Conservation (phyloP, 37 sponge, comb jelly and placozoan species). For the Ephydatia muelleri region DNA sequence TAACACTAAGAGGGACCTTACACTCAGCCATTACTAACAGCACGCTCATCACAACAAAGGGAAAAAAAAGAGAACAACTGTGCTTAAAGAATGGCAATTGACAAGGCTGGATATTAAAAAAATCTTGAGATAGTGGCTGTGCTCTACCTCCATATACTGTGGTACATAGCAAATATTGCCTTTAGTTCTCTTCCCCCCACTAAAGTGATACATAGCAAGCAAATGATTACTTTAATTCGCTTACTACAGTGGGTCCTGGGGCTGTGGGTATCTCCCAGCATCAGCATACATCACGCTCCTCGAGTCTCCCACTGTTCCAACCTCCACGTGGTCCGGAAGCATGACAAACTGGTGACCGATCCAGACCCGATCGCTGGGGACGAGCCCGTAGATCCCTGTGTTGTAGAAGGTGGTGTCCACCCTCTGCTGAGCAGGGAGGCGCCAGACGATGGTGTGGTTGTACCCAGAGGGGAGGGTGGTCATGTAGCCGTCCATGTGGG, state of each 20-base stretch:
- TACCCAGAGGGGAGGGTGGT: slow-evolving; percentile 53
- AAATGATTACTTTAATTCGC: background rate
- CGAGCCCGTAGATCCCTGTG: slow-evolving; percentile 40
- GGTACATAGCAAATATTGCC: too few relatives aligned
- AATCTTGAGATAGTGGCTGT: too few relatives aligned
- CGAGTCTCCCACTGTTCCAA: slow-evolving; percentile 43
- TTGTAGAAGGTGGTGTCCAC: slow-evolving; percentile 64
- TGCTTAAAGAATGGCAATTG: too few relatives aligned
- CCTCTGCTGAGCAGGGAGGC: slow-evolving; percentile 25
- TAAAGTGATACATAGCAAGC: background rate
- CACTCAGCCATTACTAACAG: too few relatives aligned
- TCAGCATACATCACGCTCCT: slow-evolving; percentile 37
- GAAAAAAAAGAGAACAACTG: too few relatives aligned
- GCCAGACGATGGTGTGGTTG: slow-evolving; percentile 52
- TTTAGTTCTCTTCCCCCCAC: too few relatives aligned
- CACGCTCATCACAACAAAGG: too few relatives aligned
- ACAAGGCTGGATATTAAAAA: too few relatives aligned
- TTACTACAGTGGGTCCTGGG: background rate
- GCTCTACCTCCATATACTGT: too few relatives aligned
- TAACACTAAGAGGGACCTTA: too few relatives aligned
- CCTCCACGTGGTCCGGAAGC: slow-evolving; percentile 59
- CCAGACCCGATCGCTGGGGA: slow-evolving; percentile 8
- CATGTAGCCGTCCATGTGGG: slow-evolving; percentile 85
- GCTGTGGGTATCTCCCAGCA: slow-evolving; percentile 17
- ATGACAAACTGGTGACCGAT: slow-evolving; percentile 63